Percentiles rank a stretch among this genome's conserved stretches.
These are phyloP conservation scores for Synergus gifuensis DNA, from an alignment of 2,888 invertebrate genomes.

Conservation along the genomic window DNA sequence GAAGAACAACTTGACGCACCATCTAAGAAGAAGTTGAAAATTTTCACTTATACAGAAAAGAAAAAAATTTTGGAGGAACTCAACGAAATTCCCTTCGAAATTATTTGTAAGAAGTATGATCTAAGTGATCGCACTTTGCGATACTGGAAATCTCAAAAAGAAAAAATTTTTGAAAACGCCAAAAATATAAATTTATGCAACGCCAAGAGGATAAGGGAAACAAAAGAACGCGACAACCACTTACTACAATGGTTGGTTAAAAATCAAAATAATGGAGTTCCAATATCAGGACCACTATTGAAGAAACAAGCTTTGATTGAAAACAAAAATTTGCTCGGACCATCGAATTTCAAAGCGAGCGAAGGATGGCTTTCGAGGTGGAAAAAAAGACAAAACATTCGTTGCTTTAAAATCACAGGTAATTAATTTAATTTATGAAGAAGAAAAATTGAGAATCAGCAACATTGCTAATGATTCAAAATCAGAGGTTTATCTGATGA, in stretches of 20 bases:
- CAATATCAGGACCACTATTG: background rate
- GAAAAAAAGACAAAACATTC: constrained; percentile 42
- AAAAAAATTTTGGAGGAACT: background rate
- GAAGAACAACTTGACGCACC: too few species aligned
- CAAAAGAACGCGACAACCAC: background rate
- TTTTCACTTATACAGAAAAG: background rate
- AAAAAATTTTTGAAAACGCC: background rate
- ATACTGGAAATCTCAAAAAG: constrained; percentile 1
- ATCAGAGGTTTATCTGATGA: too few species aligned
- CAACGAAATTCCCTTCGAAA: background rate
- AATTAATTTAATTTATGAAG: background rate
- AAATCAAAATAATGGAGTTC: background rate
- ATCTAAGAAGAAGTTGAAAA: too few species aligned
- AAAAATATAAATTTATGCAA: background rate
- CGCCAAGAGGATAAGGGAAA: background rate
- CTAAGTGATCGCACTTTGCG: background rate
- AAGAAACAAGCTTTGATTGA: background rate
- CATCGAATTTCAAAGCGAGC: constrained; percentile 40
- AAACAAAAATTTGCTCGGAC: background rate
- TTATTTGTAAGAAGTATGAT: background rate
- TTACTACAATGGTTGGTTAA: background rate
- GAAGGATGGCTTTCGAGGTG: constrained; percentile 40
- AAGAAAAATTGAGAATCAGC: constrained; percentile 25
- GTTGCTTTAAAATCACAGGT: constrained; percentile 40
- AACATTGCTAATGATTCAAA: constrained; percentile 42